These are phyloP conservation scores for Larimichthys polyactis DNA, from an alignment of 2,113 vertebrate species.

Conservation along the genomic window DNA sequence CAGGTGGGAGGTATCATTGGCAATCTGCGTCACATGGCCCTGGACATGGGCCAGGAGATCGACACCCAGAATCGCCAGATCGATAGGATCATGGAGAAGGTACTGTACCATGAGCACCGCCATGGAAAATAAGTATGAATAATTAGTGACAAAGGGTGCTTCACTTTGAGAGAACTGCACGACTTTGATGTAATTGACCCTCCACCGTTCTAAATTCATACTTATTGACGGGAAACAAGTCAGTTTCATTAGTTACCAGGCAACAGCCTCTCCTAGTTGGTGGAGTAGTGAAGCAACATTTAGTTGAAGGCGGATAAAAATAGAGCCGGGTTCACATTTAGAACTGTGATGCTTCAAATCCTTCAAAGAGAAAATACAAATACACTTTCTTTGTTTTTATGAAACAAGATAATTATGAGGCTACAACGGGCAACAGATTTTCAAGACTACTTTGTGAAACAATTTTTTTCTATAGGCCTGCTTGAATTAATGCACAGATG, in stretches of 20 bases:
- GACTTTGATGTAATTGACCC: not conserved
- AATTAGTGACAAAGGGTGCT: not conserved
- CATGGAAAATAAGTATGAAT: not conserved
- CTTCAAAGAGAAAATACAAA: not conserved
- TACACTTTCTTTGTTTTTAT: not conserved
- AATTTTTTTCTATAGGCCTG: not conserved
- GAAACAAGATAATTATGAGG: not conserved
- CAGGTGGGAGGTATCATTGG: conserved; percentile 99
- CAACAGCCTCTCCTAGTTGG: not conserved
- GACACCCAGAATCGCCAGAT: conserved; percentile 99
- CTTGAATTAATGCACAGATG: not conserved
- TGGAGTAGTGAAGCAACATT: not conserved
- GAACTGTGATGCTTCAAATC: not conserved
- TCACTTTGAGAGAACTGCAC: not conserved
- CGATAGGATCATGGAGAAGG: conserved; percentile 99
- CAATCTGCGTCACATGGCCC: conserved; percentile 98
- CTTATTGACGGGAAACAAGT: not conserved
- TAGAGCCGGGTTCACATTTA: not conserved
- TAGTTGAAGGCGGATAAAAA: not conserved
- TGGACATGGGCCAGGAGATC: conserved; percentile 99
- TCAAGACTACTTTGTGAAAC: not conserved
- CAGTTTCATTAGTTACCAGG: conserved; percentile 9
- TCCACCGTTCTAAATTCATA: not conserved
- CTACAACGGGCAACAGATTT: not conserved
- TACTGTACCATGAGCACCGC: conserved; percentile 62